A percentile compares a stretch with the other conserved stretches of the same genome.
Evolutionary conservation across 2,888 invertebrate genomes (phyloP).

Genomic region (Polymixis flavicincta): DNA sequence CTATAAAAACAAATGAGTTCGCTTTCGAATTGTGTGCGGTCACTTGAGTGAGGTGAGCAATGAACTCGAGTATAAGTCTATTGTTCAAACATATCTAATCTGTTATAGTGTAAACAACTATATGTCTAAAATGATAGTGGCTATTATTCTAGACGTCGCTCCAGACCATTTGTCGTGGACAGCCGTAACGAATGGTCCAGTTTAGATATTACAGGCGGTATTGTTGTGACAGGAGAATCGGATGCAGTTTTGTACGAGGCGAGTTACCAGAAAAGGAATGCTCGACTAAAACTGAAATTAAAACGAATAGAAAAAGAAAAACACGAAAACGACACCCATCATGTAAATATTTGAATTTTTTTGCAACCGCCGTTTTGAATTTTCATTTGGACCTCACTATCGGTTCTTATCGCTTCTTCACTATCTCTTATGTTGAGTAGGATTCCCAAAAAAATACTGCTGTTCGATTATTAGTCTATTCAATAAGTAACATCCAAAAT

Average conservation of each 20-base stretch:
- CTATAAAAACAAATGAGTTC: no score
- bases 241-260: background rate
- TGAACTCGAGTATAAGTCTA: background rate
- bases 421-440: no score
- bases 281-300: no score
- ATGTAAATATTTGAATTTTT: no score
- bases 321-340: no score
- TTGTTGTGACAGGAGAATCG: background rate
- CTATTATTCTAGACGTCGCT: conserved; percentile 16
- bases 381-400: no score
- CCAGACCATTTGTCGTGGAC: conserved; percentile 27
- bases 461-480: no score
- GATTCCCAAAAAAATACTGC: no score
- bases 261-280: background rate
- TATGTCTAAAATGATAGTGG: background rate
- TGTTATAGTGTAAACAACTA: background rate
- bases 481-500: no score
- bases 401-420: no score
- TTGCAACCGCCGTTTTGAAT: no score
- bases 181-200: conserved; percentile 17
- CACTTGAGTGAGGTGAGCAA: background rate
- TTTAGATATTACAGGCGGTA: conserved; percentile 10
- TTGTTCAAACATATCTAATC: background rate
- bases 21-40: background rate
- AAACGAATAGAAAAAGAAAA: no score